These are phyloP conservation scores for Trichomycterus rosablanca DNA, from an alignment of 2,113 vertebrate species.

Conservation along the genomic window DNA sequence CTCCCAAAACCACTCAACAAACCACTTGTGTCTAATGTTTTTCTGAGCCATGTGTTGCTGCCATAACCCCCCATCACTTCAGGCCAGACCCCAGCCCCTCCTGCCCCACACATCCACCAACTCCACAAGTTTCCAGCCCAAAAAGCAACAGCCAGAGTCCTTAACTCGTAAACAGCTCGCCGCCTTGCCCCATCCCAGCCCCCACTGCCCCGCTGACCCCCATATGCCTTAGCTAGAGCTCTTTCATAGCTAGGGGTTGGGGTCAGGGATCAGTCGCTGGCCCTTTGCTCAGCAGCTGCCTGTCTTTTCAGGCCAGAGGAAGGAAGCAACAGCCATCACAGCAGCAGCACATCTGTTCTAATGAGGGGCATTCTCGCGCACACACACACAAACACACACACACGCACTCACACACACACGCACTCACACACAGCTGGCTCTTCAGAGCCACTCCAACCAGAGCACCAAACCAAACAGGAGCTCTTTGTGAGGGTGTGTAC, in stretches of 20 bases:
- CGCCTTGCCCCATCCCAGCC: slow-evolving; percentile 19
- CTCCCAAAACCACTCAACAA: slow-evolving; percentile 23
- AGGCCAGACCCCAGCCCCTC: slow-evolving; percentile 5
- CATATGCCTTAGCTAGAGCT: slow-evolving; percentile 40
- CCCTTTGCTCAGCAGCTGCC: slow-evolving; percentile 74
- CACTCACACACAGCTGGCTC: slow-evolving; percentile 32
- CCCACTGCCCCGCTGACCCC: slow-evolving; percentile 59
- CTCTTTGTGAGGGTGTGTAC: slow-evolving; percentile 38
- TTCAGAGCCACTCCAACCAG: slow-evolving; percentile 32
- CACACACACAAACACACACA: slow-evolving; percentile 19
- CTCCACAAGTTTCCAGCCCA: slow-evolving; percentile 39
- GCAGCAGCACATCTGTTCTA: slow-evolving; percentile 68
- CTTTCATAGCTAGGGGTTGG: slow-evolving; percentile 45
- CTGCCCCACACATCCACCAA: slow-evolving; percentile 19
- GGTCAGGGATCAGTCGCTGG: slow-evolving; percentile 62
- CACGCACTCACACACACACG: slow-evolving; percentile 7
- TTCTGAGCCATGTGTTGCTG: slow-evolving; percentile 40
- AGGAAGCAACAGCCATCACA: slow-evolving; percentile 51
- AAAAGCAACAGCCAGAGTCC: slow-evolving; percentile 38
- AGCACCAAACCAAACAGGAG: slow-evolving; percentile 35
- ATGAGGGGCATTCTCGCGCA: slow-evolving; percentile 20
- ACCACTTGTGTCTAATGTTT: slow-evolving; percentile 34
- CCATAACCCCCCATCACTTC: slow-evolving; percentile 17
- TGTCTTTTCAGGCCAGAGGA: slow-evolving; percentile 66
- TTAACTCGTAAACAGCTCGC: slow-evolving; percentile 40